Conservation (phyloP, 2,113 vertebrate species). For the Stigmatopora nigra region DNA sequence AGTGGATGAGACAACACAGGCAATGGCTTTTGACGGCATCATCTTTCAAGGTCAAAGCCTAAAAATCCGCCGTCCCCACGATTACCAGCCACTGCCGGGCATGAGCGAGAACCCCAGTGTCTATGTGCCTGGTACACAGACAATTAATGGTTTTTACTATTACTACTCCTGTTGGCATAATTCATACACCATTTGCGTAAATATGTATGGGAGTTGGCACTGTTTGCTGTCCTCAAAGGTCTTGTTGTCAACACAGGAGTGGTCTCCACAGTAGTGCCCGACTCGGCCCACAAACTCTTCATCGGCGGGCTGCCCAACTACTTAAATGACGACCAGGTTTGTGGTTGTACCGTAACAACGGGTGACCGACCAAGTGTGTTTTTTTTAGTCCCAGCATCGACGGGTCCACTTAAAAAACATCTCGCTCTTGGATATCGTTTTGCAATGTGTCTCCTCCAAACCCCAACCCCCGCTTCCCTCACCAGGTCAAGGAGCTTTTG, state of each 20-base stretch:
- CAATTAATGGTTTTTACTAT: conserved; percentile 62
- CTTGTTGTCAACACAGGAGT: conserved; percentile 67
- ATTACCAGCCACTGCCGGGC: conserved; percentile 88
- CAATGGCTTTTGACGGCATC: conserved; percentile 91
- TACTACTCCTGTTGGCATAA: conserved; percentile 51
- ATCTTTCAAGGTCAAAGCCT: conserved; percentile 92
- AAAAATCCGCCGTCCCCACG: conserved; percentile 86
- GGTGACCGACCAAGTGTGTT: not conserved
- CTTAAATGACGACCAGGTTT: conserved; percentile 89
- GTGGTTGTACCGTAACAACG: not conserved
- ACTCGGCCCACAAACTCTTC: conserved; percentile 89
- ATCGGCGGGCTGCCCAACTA: conserved; percentile 88
- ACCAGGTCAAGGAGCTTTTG: conserved; percentile 84
- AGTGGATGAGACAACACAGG: conserved; percentile 89
- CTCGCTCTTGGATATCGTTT: not conserved
- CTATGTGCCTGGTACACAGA: conserved; percentile 81
- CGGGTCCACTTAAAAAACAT: not conserved
- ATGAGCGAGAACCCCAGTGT: conserved; percentile 92
- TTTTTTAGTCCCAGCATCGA: no score
- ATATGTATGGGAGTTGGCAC: not conserved
- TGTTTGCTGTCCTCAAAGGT: conserved; percentile 11
- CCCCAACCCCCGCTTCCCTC: not conserved
- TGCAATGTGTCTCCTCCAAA: not conserved
- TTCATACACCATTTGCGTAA: conserved; percentile 30
- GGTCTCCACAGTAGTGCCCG: conserved; percentile 89